Evolutionary conservation across 2,888 invertebrate species (phyloP), one percentile per base, ranked within the genome.

Genomic region (Lasioglossum figueresi): DNA sequence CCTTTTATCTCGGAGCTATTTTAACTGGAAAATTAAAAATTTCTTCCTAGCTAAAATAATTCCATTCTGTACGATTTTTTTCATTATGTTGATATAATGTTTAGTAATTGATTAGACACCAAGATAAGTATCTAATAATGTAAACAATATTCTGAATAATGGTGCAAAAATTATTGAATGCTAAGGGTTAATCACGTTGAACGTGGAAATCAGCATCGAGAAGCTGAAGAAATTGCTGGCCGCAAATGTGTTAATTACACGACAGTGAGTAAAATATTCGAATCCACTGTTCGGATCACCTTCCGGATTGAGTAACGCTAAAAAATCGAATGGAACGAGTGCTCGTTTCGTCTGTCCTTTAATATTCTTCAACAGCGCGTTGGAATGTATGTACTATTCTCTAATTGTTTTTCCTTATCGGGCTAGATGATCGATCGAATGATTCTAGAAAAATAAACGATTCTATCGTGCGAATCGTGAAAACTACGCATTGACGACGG

Each of bases 401-500:
- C 84, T 84, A 84, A 79, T 68, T 48, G 70, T 79, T 40, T 43
- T 14, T 73, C 48, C 45, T n/a, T 27, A 45, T 79, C 52, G 66
- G 27, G 27, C 84, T 84, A 84, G 40, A 70, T 72, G 79, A 72
- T 66, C 75, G 72, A 40, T 84, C 56, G 75, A 34, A 75, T 79
- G 79, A 73, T 79, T 16, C 84, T 84, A 84, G 84, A 84, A 84
- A 84, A 84, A 84, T 84, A 84, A 84, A 78, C 79, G 45, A 76
- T 79, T 84, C 84, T 84, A 84, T 84, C 75, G 56, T 66, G 79
- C 71, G 79, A 56, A 77, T 76, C 80, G 80, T 43, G 40, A 40
- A 63, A 66, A 76, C 70, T 83, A 76, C 66, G 84, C 56, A 56
- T 83, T 84, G 79, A 71, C 78, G 79, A 76, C 45, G 37, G 40